A percentile compares a stretch with the other conserved stretches of the same genome.
Conservation (phyloP, 2,113 vertebrate species). For the Pachycephala philippinensis region DNA sequence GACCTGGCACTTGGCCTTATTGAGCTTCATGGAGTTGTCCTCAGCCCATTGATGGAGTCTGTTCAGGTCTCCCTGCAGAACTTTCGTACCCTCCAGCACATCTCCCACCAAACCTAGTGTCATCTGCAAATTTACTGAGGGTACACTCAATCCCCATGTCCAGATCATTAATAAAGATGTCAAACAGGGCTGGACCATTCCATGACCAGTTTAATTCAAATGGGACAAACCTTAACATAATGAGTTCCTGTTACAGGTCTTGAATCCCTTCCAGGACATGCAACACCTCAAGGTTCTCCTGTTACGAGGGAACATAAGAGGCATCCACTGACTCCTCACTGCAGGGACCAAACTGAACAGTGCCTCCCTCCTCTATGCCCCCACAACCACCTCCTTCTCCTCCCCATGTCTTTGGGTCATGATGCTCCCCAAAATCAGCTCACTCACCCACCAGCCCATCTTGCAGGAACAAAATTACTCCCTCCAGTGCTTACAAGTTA, state of each 20-base stretch:
- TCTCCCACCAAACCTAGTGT: not conserved
- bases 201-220: not conserved
- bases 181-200: not conserved
- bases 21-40: not conserved
- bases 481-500: not conserved
- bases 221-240: not conserved
- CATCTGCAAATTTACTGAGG: not conserved
- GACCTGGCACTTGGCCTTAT: not conserved
- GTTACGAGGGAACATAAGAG: not conserved
- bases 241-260: not conserved
- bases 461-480: not conserved
- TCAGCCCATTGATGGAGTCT: not conserved
- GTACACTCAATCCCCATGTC: not conserved
- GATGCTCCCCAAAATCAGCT: fast-evolving
- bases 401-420: not conserved
- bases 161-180: not conserved
- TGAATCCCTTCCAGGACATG: not conserved
- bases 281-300: not conserved
- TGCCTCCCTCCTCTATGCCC: not conserved
- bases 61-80: not conserved
- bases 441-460: not conserved
- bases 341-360: not conserved
- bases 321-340: not conserved
- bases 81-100: not conserved
- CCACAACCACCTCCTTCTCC: not conserved